A percentile compares a stretch with the other conserved stretches of the same genome.
Evolutionary conservation across 2,888 invertebrate genomes (phyloP).

Genomic region (Nomada fucata): DNA sequence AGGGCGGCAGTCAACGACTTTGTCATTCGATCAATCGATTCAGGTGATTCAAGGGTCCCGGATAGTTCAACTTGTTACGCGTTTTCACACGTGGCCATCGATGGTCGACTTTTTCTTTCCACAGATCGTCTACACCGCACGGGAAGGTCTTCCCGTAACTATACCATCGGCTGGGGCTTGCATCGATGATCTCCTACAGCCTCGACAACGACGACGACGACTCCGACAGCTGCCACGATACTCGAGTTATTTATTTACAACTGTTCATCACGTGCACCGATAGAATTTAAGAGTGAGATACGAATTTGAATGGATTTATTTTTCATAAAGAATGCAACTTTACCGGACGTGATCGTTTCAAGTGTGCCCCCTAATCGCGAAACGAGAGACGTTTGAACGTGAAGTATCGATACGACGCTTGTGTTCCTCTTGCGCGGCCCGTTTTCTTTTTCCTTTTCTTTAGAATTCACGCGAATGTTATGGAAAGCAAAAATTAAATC

Average conservation of each 20-base stretch:
- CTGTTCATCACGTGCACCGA: not conserved
- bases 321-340: not conserved
- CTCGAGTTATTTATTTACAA: constrained; percentile 11
- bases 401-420: not conserved
- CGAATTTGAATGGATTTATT: not conserved
- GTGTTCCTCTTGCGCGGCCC: too few species aligned
- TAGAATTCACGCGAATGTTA: too few species aligned
- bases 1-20: too few species aligned
- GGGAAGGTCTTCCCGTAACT: constrained; percentile 92
- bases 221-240: constrained; percentile 32
- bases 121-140: constrained; percentile 91
- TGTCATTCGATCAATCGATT: constrained; percentile 46
- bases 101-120: constrained; percentile 79
- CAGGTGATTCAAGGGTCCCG: constrained; percentile 6
- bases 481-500: too few species aligned
- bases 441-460: too few species aligned
- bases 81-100: constrained; percentile 50
- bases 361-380: not conserved
- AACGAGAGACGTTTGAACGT: not conserved
- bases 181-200: constrained; percentile 68
- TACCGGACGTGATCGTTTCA: not conserved
- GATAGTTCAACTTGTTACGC: not conserved
- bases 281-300: not conserved
- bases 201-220: constrained; percentile 32
- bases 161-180: constrained; percentile 89